Evolutionary conservation across 30 jellyfish, hydroid and myxozoan species (phyloP), one percentile per base, ranked within the genome.

Genomic region (Aurelia coerulea): DNA sequence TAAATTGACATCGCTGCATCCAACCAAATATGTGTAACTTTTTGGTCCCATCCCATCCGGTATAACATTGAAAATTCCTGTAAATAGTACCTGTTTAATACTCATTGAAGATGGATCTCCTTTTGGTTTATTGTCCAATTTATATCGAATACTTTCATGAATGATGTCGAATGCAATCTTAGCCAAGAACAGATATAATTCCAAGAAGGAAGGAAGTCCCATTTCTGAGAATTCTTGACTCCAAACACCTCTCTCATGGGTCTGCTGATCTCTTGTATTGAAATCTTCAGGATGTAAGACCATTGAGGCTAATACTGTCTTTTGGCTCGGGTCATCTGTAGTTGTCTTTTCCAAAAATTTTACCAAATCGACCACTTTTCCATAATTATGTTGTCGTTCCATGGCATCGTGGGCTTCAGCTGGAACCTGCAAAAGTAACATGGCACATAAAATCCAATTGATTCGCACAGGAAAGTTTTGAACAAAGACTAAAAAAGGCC

Each of bases 51-150:
- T 23, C 29, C 29, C 29, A 23, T 23, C 29, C 56, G 2, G 0
- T 46, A 1, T 46, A 46, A 46, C 6, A 46, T 37, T 14, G 51
- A 6, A 46, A 33, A 41, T 73, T 1, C 6, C 17, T 14, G 6
- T 59, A 29, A 34, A 14, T n/a, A 88, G 10, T 46, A 94, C 99
- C 95, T 94, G 99, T 64, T 81, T 86, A n/a, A 94, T 88, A 73
- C 99, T 94, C 91, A 85, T 89, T 23, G 75, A 67, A 13, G 99
- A 94, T 10, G 99, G 99, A 51, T 94, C 96, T 31, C 90, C 99
- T 88, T 89, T 89, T 56, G 97, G 97, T 58, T 83, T 53, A 79
- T 88, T 87, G 32, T 94, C 99, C 82, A 94, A 54, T 31, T 96
- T 90, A 80, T 90, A 94, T 4, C 99, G 95, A 37, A 94, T 86